Percentiles rank a stretch among this genome's conserved stretches.
These are phyloP conservation scores for Lasioglossum calceatum DNA, from an alignment of 2,888 invertebrate genomes.

Conservation along the genomic window DNA sequence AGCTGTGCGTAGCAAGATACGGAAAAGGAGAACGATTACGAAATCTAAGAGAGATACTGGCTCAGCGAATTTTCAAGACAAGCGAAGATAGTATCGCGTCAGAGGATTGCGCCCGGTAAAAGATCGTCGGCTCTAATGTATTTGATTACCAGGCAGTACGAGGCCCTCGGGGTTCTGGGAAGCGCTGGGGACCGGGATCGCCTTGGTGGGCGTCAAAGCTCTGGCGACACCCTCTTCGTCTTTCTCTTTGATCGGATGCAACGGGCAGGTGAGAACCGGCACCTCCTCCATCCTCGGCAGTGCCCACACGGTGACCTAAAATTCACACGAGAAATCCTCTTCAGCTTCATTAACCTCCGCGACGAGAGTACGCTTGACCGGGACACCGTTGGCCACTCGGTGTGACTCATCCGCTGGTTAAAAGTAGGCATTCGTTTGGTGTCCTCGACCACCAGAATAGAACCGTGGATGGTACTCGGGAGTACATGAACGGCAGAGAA, in stretches of 20 bases:
- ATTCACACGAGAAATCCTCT: constrained; percentile 66
- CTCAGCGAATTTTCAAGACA: not conserved
- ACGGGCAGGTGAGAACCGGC: constrained; percentile 87
- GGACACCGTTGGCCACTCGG: constrained; percentile 49
- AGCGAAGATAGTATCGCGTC: not conserved
- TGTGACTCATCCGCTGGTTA: constrained; percentile 66
- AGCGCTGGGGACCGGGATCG: constrained; percentile 70
- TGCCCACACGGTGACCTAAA: constrained; percentile 85
- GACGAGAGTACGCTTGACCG: constrained; percentile 43
- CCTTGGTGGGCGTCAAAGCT: constrained; percentile 80
- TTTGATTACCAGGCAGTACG: constrained; percentile 77
- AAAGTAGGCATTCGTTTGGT: constrained; percentile 82
- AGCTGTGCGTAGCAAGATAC: not conserved
- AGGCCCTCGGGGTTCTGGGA: constrained; percentile 75
- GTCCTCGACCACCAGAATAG: constrained; percentile 76
- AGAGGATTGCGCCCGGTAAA: not conserved
- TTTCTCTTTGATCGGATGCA: constrained; percentile 81
- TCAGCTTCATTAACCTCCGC: constrained; percentile 61
- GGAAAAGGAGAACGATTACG: not conserved
- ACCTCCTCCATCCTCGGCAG: constrained; percentile 91
- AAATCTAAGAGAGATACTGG: not conserved
- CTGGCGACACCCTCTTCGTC: constrained; percentile 78
- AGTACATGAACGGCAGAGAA: constrained; percentile 49
- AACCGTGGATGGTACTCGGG: constrained; percentile 57
- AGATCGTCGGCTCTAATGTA: constrained; percentile 21